These are phyloP conservation scores for Melanotaenia pygmaea DNA, from an alignment of 2,797 vertebrate genomes.

Conservation along the genomic window DNA sequence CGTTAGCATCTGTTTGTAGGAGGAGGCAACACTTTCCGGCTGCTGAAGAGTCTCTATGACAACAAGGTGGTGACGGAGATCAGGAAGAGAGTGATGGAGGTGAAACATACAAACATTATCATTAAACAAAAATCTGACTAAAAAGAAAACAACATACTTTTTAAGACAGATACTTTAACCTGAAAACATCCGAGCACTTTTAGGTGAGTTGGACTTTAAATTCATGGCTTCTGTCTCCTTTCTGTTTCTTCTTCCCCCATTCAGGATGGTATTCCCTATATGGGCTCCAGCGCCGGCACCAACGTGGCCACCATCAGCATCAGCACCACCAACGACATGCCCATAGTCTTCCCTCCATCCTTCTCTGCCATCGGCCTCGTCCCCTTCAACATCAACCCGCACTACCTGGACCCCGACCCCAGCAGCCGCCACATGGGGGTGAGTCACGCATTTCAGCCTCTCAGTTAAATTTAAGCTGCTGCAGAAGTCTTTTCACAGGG, in stretches of 20 bases:
- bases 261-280: conserved; percentile 88
- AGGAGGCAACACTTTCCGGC: conserved; percentile 91
- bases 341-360: conserved; percentile 88
- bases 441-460: conserved; percentile 37
- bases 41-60: conserved; percentile 90
- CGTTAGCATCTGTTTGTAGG: conserved; percentile 67
- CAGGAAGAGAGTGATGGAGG: conserved; percentile 87
- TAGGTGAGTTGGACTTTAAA: background rate
- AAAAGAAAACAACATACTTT: no score
- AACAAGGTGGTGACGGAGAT: conserved; percentile 86
- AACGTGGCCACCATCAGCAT: conserved; percentile 89
- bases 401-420: conserved; percentile 86
- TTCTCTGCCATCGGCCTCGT: conserved; percentile 87
- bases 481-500: background rate
- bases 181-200: background rate
- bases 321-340: conserved; percentile 92
- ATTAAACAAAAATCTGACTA: background rate
- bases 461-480: background rate
- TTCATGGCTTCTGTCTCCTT: background rate
- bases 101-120: conserved; percentile 49
- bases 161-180: background rate
- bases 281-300: conserved; percentile 90
- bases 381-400: conserved; percentile 93
- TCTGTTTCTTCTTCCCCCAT: background rate
- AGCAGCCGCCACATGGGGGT: conserved; percentile 90